Conservation (phyloP, 2,888 invertebrate genomes). For the Lordiphosa fenestrarum region DNA sequence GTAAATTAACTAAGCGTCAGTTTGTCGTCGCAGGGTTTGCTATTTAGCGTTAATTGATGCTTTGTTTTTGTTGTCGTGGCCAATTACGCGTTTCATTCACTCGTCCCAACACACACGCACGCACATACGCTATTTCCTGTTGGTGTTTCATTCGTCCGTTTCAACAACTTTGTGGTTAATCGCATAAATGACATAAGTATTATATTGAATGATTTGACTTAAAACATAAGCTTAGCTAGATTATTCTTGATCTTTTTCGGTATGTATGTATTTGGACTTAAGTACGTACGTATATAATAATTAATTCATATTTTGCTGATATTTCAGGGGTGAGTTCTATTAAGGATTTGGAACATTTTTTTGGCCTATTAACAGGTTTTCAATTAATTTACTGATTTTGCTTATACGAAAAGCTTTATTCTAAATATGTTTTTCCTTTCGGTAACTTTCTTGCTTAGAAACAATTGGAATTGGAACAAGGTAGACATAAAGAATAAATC, state of each 20-base stretch:
- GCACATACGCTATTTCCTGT: neutral
- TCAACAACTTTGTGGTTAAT: conserved; percentile 19
- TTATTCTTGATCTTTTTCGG: neutral
- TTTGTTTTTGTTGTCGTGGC: conserved; percentile 45
- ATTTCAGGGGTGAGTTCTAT: conserved; percentile 6
- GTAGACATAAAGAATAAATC: too few relatives aligned
- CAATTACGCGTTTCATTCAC: conserved; percentile 32
- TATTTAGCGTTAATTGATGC: conserved; percentile 65
- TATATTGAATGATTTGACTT: conserved; percentile 8
- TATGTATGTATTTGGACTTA: conserved; percentile 10
- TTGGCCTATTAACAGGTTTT: too few relatives aligned
- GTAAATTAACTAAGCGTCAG: conserved; percentile 69
- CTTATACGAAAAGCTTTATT: too few relatives aligned
- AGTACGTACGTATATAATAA: conserved; percentile 12
- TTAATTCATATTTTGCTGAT: conserved; percentile 14
- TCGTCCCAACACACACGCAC: neutral
- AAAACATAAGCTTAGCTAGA: conserved; percentile 4
- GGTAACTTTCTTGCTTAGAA: too few relatives aligned
- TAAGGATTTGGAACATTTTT: too few relatives aligned
- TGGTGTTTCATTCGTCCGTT: conserved; percentile 45
- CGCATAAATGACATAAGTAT: neutral
- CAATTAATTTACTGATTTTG: too few relatives aligned
- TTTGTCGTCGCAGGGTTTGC: conserved; percentile 41
- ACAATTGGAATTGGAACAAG: too few relatives aligned
- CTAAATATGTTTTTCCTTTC: too few relatives aligned